These are phyloP conservation scores for Girardinichthys multiradiatus DNA, from an alignment of 2,113 vertebrate genomes.

Conservation along the genomic window DNA sequence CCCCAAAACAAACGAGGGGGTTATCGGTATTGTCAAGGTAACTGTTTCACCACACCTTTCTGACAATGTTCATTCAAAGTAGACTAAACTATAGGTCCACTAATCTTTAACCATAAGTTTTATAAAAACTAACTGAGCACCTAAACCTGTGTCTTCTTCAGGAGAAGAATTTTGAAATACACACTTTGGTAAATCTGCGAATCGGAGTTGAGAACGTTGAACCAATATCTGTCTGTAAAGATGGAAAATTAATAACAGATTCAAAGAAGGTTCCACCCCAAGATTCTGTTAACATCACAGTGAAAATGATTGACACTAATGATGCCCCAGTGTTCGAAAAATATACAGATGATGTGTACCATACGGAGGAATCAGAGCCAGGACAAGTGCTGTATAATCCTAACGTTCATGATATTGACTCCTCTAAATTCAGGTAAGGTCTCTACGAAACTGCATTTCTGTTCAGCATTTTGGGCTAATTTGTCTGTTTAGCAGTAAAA, in stretches of 20 bases:
- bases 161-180: conserved; percentile 76
- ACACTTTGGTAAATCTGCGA: conserved; percentile 26
- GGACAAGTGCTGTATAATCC: conserved; percentile 72
- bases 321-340: conserved; percentile 75
- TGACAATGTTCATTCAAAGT: not conserved
- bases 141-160: conserved; percentile 43
- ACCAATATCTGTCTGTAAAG: conserved; percentile 64
- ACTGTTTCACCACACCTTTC: not conserved
- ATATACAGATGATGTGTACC: not conserved
- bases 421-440: conserved; percentile 58
- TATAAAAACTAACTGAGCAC: not conserved
- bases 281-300: conserved; percentile 34
- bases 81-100: not conserved
- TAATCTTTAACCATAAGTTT: not conserved
- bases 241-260: not conserved
- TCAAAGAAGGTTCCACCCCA: accelerated
- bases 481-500: not conserved
- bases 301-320: conserved; percentile 72
- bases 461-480: too few relatives aligned
- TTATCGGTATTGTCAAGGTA: conserved; percentile 84
- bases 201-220: conserved; percentile 80
- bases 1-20: conserved; percentile 82
- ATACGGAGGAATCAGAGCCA: conserved; percentile 69
- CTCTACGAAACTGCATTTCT: not conserved
- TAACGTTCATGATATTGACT: conserved; percentile 68